Percentiles rank a stretch among this genome's conserved stretches.
phyloP scores from a whole-genome alignment of 2,888 invertebrate genomes.

The Tromatobia lineatoria region DNA sequence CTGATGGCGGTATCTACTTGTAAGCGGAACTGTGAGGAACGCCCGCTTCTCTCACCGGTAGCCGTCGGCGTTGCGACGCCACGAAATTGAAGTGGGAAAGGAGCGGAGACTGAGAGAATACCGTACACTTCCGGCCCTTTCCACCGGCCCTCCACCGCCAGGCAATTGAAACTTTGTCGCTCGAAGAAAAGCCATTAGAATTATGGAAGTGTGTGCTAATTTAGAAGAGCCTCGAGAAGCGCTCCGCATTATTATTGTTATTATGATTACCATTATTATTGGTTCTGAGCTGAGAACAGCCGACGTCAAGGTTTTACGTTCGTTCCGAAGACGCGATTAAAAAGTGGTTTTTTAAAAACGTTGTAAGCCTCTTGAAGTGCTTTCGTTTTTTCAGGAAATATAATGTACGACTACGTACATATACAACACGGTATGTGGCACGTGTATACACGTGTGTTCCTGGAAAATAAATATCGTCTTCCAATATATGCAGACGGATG shows the following conservation, averaged over 20 bases:
- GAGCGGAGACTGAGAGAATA: slow-evolving; percentile 33
- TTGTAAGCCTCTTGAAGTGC: background rate
- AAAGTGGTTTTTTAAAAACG: slow-evolving; percentile 15
- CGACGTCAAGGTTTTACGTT: slow-evolving; percentile 28
- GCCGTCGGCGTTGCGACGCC: slow-evolving; percentile 42
- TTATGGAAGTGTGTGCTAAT: slow-evolving; percentile 66
- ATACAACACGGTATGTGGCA: background rate
- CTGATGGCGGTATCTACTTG: slow-evolving; percentile 12
- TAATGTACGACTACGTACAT: background rate
- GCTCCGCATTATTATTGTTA: slow-evolving; percentile 47
- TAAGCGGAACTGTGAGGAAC: background rate
- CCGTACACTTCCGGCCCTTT: slow-evolving; percentile 43
- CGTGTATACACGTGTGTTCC: slow-evolving; percentile 10
- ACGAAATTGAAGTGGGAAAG: slow-evolving; percentile 24
- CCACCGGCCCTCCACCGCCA: slow-evolving; percentile 6
- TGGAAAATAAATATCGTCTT: slow-evolving; percentile 57
- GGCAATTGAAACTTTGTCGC: slow-evolving; percentile 63
- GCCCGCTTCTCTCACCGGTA: background rate
- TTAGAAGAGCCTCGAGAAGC: slow-evolving; percentile 36
- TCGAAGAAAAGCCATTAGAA: slow-evolving; percentile 66
- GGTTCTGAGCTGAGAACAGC: slow-evolving; percentile 14
- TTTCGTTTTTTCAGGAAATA: background rate
- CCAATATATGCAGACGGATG: slow-evolving; percentile 42
- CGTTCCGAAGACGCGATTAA: background rate
- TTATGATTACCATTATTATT: slow-evolving; percentile 57